Evolutionary conservation across 2,113 vertebrate species (phyloP), one percentile per base, ranked within the genome.

Genomic region (Lota lota): DNA sequence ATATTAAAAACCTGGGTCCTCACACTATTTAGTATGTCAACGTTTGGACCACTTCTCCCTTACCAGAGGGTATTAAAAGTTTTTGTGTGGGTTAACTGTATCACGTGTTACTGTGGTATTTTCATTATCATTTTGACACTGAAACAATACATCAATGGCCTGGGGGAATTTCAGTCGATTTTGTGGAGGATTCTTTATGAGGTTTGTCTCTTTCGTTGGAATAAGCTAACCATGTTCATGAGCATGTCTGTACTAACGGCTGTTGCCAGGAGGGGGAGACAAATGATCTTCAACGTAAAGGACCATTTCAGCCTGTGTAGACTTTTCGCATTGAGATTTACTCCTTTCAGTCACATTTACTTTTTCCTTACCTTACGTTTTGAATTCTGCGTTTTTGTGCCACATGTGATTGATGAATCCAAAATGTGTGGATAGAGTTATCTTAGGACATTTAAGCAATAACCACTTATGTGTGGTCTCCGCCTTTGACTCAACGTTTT

Each of bases 1-100:
- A 94, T 92, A 94, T 94, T 94, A 94, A 93, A 94, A 93, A 92
- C 91, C 88, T 90, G 90, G 88, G 90, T 92, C 72, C 76, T 74
- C 76, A 79, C 81, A 79, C 76, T 85, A 84, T 85, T 92, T 88
- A 91, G 87, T 91, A 88, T 90, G 88, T 91, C 82, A 84, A 89
- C 72, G 84, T 90, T 90, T 89, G 87, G 87, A 90, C 77, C 90
- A 90, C 89, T 82, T 84, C 84, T 79, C 79, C 90, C 85, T 90
- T 78, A 54, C 70, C 40, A 82, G 80, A 88, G 85, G 85, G 87
- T 87, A 89, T 90, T 90, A 90, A 90, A 90, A 92, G 75, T 80
- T 88, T 91, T 88, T 87, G 86, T 92, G 89, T 90, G 87, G 80
- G 86, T 88, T 88, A 86, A 87, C 76, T 82, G 88, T 85, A 68